Evolutionary conservation across 2,888 invertebrate species (phyloP).

Genomic region (Masnerella sp.): DNA sequence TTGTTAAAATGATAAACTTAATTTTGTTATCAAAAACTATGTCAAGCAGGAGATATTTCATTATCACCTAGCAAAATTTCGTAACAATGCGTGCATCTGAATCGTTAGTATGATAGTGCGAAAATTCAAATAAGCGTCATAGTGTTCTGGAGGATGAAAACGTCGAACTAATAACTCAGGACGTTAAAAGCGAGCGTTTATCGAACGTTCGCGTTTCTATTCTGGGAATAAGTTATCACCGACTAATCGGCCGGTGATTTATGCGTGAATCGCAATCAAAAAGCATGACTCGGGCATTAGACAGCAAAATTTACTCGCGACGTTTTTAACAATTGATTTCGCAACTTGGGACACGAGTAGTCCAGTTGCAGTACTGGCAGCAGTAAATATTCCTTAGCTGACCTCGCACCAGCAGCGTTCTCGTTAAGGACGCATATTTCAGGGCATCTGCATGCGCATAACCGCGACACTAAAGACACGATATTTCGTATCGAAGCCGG

Average conservation of each 20-base stretch:
- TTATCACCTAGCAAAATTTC: too few species aligned
- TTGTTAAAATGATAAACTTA: too few species aligned
- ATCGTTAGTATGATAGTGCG: too few species aligned
- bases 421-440: constrained; percentile 62
- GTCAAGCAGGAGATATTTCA: too few species aligned
- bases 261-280: constrained; percentile 48
- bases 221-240: constrained; percentile 39
- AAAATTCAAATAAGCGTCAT: too few species aligned
- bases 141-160: too few species aligned
- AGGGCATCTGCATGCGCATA: constrained; percentile 54
- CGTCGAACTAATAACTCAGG: too few species aligned
- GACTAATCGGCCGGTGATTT: constrained; percentile 39
- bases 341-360: constrained; percentile 31
- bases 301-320: constrained; percentile 51
- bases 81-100: too few species aligned
- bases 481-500: constrained; percentile 47
- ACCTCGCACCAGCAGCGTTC: constrained; percentile 60
- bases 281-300: constrained; percentile 49
- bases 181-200: constrained; percentile 1
- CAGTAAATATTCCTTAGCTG: constrained; percentile 59
- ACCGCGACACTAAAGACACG: constrained; percentile 37
- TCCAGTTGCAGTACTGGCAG: constrained; percentile 32
- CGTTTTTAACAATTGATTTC: constrained; percentile 47
- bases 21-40: too few species aligned
- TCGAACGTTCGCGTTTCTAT: constrained; percentile 8